phyloP scores from a whole-genome alignment of 1,140 invertebrate genomes.

The Trichogramma pretiosum region DNA sequence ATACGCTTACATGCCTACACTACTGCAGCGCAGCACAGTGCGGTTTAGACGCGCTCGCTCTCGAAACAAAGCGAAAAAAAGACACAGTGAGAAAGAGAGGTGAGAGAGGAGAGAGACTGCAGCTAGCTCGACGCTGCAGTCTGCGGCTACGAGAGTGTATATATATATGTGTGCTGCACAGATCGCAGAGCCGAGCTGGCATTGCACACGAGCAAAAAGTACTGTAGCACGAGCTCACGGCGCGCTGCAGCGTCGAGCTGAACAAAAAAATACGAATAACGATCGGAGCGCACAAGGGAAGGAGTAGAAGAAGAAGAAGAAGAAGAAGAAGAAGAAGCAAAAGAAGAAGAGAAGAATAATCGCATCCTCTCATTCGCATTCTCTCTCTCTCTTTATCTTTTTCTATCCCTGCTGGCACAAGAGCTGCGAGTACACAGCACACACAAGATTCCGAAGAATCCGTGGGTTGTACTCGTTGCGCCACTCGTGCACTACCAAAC shows the following conservation, averaged over 20 bases:
- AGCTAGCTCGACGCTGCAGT: neutral
- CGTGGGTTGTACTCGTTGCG: too few species aligned
- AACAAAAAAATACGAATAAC: neutral
- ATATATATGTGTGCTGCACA: neutral
- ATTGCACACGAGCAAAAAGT: neutral
- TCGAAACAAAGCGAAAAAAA: neutral
- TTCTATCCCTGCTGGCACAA: neutral
- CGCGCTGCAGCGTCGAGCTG: constrained; percentile 2
- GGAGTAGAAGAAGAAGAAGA: neutral
- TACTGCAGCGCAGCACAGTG: too few species aligned
- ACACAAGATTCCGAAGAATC: too few species aligned
- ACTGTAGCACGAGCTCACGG: neutral
- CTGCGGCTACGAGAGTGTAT: neutral
- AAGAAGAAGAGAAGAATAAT: constrained; percentile 8
- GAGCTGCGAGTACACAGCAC: too few species aligned
- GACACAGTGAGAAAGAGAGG: too few species aligned
- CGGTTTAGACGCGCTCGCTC: neutral
- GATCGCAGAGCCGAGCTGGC: too few species aligned
- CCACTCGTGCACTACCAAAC: too few species aligned
- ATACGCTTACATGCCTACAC: too few species aligned
- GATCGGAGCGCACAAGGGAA: neutral
- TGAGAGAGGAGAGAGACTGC: too few species aligned
- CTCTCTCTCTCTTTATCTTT: neutral
- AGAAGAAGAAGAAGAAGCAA: neutral
- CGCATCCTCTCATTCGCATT: constrained; percentile 16